phyloP scores from a whole-genome alignment of 2,888 invertebrate species.

The Thysanoteuthis rhombus region DNA sequence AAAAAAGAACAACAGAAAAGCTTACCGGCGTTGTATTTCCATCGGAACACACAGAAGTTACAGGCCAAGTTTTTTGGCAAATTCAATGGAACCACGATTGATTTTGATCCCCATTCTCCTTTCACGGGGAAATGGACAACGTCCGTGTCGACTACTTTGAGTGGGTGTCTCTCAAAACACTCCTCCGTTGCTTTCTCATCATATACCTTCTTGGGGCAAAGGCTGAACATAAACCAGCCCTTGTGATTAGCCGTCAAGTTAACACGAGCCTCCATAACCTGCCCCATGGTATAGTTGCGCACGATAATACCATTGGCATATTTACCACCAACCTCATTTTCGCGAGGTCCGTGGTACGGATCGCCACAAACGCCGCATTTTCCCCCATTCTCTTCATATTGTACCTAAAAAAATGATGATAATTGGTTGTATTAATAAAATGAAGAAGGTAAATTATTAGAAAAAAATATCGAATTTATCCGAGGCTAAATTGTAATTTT shows the following conservation, averaged over 20 bases:
- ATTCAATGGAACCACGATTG: not conserved
- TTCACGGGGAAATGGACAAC: not conserved
- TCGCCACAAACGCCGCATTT: constrained; percentile 92
- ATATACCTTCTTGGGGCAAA: constrained; percentile 51
- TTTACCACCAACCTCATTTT: constrained; percentile 64
- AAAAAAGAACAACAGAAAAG: not conserved
- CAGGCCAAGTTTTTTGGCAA: not conserved
- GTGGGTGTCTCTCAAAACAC: constrained; percentile 33
- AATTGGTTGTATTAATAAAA: not conserved
- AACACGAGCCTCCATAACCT: constrained; percentile 59
- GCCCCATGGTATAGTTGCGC: constrained; percentile 58
- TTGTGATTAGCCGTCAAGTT: constrained; percentile 66
- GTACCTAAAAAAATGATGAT: constrained; percentile 48
- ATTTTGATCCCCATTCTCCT: not conserved
- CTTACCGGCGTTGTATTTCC: constrained; percentile 32
- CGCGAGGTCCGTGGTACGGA: constrained; percentile 72
- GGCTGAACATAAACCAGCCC: constrained; percentile 62
- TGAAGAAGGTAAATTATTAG: no score
- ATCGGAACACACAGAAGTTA: not conserved
- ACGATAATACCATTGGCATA: constrained; percentile 64
- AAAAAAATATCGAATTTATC: no score
- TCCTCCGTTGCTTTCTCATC: constrained; percentile 35
- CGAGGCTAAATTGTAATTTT: no score
- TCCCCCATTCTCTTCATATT: constrained; percentile 70
- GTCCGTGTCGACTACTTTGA: constrained; percentile 14